These are phyloP conservation scores for Pantherophis guttatus DNA, from an alignment of 2,113 vertebrate species.

Conservation along the genomic window DNA sequence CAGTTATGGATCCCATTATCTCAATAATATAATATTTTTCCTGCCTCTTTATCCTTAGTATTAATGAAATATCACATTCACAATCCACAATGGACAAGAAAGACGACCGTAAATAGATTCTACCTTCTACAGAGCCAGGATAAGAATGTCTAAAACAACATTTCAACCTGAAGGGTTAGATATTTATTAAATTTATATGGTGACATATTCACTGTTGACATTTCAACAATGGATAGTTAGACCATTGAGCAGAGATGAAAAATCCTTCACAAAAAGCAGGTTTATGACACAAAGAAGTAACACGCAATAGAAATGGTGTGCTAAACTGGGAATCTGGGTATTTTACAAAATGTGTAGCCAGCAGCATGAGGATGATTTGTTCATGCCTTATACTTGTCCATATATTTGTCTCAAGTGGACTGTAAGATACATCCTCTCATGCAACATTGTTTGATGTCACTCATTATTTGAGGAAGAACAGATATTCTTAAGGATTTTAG, in stretches of 20 bases:
- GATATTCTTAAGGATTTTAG: neutral
- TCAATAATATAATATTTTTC: neutral
- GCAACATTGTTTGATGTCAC: neutral
- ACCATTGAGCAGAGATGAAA: neutral
- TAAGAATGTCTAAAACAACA: neutral
- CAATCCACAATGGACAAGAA: neutral
- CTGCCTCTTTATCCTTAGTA: neutral
- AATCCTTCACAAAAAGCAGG: neutral
- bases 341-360: neutral
- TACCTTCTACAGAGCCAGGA: neutral
- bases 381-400: neutral
- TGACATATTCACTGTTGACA: neutral
- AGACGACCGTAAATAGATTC: neutral
- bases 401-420: neutral
- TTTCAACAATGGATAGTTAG: neutral
- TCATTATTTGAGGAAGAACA: neutral
- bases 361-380: neutral
- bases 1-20: neutral
- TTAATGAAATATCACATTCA: neutral
- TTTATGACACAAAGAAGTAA: neutral
- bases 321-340: neutral
- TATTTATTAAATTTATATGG: neutral
- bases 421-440: neutral
- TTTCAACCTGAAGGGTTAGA: neutral
- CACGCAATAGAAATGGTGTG: neutral